Percentiles rank a stretch among this genome's conserved stretches.
phyloP scores from a whole-genome alignment of 2,888 invertebrate species.

The Apamea sordens region DNA sequence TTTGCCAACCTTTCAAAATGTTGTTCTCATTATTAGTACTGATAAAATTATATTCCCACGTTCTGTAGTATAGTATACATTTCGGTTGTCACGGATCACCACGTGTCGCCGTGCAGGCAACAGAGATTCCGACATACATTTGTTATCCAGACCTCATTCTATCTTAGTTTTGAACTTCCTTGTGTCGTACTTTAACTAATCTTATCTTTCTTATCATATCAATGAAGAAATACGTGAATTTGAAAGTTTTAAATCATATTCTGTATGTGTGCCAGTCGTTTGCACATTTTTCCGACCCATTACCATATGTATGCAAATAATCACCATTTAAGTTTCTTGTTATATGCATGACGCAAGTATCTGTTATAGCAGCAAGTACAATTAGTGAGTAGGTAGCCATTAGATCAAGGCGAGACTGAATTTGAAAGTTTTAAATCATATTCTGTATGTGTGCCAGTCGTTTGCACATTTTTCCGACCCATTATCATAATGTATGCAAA shows the following conservation, averaged over 20 bases:
- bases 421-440: background rate
- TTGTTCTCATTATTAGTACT: background rate
- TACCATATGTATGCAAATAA: constrained; percentile 37
- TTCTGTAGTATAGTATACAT: background rate
- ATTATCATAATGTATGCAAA: constrained; percentile 40
- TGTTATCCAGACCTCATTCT: constrained; percentile 32
- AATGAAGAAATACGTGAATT: constrained; percentile 26
- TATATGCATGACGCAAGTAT: constrained; percentile 42
- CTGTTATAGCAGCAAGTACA: constrained; percentile 34
- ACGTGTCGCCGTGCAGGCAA: constrained; percentile 37
- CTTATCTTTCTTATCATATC: constrained; percentile 23
- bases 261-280: constrained; percentile 4
- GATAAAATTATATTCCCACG: constrained; percentile 29
- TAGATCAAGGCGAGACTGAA: constrained; percentile 61
- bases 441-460: background rate
- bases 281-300: constrained; percentile 20
- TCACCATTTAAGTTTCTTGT: constrained; percentile 20
- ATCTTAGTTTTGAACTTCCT: constrained; percentile 19
- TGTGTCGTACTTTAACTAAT: background rate
- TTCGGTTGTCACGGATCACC: constrained; percentile 14
- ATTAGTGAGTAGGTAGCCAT: constrained; percentile 64
- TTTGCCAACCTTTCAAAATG: background rate
- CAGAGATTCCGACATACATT: constrained; percentile 18
- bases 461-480: constrained; percentile 12
- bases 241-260: background rate